phyloP scores from a whole-genome alignment of 2,797 vertebrate species.

The Esox masquinongy region DNA sequence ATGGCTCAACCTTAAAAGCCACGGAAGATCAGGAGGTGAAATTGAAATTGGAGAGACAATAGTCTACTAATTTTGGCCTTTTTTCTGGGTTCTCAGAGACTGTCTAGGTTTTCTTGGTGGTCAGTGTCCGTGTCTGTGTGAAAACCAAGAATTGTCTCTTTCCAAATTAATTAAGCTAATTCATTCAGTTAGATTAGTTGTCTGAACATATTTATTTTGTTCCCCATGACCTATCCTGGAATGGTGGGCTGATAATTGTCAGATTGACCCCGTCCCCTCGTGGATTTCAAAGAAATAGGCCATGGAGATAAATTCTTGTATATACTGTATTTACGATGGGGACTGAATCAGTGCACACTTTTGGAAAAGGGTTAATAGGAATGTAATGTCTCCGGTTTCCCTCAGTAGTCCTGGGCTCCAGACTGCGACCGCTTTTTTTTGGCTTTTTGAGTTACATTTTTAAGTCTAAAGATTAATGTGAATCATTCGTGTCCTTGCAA shows the following conservation, averaged over 20 bases:
- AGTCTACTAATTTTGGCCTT: conserved; percentile 37
- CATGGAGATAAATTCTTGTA: no score
- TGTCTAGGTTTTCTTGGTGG: neutral
- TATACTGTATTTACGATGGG: neutral
- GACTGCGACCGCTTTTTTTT: no score
- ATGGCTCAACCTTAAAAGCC: neutral
- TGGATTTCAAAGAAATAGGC: neutral
- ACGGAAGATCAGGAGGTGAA: conserved; percentile 21
- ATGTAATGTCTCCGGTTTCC: neutral
- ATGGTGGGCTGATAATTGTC: neutral
- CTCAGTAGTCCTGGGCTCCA: neutral
- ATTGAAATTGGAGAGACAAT: conserved; percentile 48
- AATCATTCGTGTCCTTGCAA: no score
- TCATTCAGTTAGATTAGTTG: no score
- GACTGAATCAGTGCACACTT: neutral
- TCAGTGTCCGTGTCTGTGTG: neutral
- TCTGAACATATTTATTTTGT: neutral
- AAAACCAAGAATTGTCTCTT: neutral
- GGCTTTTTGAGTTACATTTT: no score
- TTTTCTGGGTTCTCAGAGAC: neutral
- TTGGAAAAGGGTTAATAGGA: neutral
- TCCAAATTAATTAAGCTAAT: neutral
- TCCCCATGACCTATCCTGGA: neutral
- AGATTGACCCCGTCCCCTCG: neutral
- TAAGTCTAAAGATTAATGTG: no score